Percentiles rank a stretch among this genome's conserved stretches.
Evolutionary conservation across 1,140 invertebrate genomes (phyloP).

Genomic region (Tetramorium simillimum): DNA sequence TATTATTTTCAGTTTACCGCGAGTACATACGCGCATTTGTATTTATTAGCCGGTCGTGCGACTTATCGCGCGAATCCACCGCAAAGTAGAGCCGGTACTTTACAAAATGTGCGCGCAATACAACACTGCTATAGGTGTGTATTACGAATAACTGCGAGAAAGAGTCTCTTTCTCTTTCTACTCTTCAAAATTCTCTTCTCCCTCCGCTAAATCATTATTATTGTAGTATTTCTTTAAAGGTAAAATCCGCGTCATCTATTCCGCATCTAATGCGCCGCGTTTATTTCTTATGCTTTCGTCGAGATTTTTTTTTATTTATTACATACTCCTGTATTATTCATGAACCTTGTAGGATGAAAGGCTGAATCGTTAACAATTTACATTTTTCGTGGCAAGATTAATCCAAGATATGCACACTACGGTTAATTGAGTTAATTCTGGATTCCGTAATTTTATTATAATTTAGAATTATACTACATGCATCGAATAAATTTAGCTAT

Average conservation of each 20-base stretch:
- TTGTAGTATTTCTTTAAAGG: not conserved
- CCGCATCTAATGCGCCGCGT: not conserved
- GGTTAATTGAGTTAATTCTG: conserved; percentile 2
- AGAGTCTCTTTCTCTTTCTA: not conserved
- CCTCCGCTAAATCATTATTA: not conserved
- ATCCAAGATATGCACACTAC: not conserved
- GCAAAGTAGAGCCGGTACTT: conserved; percentile 39
- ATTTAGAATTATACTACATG: not conserved
- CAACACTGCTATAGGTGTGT: conserved; percentile 2
- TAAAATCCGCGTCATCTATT: not conserved
- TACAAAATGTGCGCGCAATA: conserved; percentile 7
- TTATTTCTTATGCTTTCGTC: not conserved
- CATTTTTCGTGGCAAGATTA: not conserved
- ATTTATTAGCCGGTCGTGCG: conserved; percentile 60
- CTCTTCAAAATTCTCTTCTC: not conserved
- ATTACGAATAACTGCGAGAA: not conserved
- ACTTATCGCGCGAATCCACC: conserved; percentile 35
- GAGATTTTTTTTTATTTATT: not conserved
- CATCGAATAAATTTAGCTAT: not conserved
- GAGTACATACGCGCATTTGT: conserved; percentile 62
- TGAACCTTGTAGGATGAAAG: not conserved
- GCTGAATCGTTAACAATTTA: not conserved
- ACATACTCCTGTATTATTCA: not conserved
- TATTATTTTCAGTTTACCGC: conserved; percentile 65
- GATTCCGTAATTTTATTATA: not conserved